These are phyloP conservation scores for Eupeodes luniger DNA, from an alignment of 2,888 invertebrate species.

Conservation along the genomic window DNA sequence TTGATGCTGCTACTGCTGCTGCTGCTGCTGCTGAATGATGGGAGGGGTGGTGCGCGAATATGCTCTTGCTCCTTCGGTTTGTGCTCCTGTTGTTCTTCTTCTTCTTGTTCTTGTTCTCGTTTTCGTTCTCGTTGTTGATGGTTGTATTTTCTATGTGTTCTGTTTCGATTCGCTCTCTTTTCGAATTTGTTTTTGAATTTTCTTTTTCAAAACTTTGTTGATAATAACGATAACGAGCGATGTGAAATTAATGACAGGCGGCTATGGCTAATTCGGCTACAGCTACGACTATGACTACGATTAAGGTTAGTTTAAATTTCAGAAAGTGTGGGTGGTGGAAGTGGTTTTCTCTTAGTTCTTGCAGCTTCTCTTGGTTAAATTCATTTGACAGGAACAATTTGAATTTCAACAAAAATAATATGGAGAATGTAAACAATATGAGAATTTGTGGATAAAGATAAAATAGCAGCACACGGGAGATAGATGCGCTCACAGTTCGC, in stretches of 20 bases:
- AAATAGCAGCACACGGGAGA: slow-evolving; percentile 61
- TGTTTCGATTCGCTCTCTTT: slow-evolving; percentile 49
- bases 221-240: slow-evolving; percentile 36
- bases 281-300: not conserved
- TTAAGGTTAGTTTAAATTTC: not conserved
- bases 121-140: slow-evolving; percentile 51
- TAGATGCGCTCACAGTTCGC: slow-evolving; percentile 55
- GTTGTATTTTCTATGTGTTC: slow-evolving; percentile 61
- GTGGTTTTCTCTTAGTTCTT: slow-evolving; percentile 58
- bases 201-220: slow-evolving; percentile 48
- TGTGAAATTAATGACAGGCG: slow-evolving; percentile 27
- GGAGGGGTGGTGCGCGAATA: slow-evolving; percentile 71
- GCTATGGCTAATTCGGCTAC: not conserved
- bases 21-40: slow-evolving; percentile 51
- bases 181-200: slow-evolving; percentile 48
- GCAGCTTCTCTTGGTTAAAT: slow-evolving; percentile 54
- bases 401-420: slow-evolving; percentile 27
- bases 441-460: slow-evolving; percentile 63
- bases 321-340: slow-evolving; percentile 33
- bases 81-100: slow-evolving; percentile 18
- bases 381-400: slow-evolving; percentile 45
- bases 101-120: too few species aligned
- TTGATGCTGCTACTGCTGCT: slow-evolving; percentile 64
- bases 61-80: slow-evolving; percentile 61
- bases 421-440: slow-evolving; percentile 74